These are phyloP conservation scores for Pardalotus punctatus DNA, from an alignment of 2,113 vertebrate genomes.

Conservation along the genomic window DNA sequence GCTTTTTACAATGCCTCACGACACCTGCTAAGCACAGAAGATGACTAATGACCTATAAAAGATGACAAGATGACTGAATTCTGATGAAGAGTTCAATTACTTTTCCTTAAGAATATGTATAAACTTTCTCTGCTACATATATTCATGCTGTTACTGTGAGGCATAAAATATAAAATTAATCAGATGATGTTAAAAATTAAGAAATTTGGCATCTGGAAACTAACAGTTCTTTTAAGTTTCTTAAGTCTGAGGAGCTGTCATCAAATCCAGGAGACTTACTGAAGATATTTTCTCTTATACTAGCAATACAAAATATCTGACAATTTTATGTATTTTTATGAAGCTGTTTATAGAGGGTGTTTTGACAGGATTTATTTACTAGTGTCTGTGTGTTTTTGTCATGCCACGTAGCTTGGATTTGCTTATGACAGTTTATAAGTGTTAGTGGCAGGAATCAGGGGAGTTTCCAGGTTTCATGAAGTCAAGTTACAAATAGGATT, in stretches of 20 bases:
- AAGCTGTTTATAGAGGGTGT: background rate
- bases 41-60: background rate
- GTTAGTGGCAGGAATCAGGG: background rate
- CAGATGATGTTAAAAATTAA: background rate
- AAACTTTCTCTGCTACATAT: background rate
- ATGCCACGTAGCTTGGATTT: background rate
- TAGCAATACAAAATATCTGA: background rate
- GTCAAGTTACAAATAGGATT: background rate
- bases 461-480: background rate
- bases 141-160: background rate
- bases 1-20: background rate
- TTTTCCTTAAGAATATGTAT: background rate
- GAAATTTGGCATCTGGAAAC: background rate
- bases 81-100: background rate
- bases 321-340: background rate
- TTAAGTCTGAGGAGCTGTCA: background rate
- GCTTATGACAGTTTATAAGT: background rate
- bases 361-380: background rate
- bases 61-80: background rate
- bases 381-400: background rate
- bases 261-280: background rate
- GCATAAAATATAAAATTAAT: background rate
- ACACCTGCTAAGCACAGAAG: background rate
- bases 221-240: background rate
- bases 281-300: background rate